Conservation (phyloP, 2,797 vertebrate genomes). For the Anabas testudineus region DNA sequence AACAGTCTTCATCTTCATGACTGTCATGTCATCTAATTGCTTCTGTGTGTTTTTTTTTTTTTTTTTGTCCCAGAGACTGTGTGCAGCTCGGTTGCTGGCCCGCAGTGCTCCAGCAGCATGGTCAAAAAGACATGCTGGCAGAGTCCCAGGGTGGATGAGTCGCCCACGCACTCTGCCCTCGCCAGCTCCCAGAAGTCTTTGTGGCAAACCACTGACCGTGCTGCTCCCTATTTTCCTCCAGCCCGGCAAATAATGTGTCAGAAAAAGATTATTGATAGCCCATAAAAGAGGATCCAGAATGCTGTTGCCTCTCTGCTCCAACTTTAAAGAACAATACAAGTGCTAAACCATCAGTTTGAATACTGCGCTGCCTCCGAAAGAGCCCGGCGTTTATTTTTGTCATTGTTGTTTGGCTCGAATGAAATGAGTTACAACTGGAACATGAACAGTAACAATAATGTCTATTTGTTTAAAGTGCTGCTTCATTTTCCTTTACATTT, state of each 20-base stretch:
- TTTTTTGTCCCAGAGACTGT: conserved; percentile 80
- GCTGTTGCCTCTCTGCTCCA: conserved; percentile 78
- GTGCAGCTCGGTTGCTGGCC: conserved; percentile 81
- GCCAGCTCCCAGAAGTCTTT: conserved; percentile 81
- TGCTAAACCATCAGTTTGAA: conserved; percentile 83
- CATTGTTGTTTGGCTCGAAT: conserved; percentile 54
- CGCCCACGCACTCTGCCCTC: conserved; percentile 76
- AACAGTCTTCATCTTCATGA: conserved; percentile 80
- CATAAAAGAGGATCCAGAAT: conserved; percentile 79
- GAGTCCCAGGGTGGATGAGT: conserved; percentile 78
- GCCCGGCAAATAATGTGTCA: conserved; percentile 83
- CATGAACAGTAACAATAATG: conserved; percentile 67
- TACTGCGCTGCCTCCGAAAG: conserved; percentile 62
- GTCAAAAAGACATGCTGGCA: conserved; percentile 86
- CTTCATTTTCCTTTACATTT: conserved; percentile 62
- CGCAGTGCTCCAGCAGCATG: conserved; percentile 75
- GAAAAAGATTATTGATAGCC: conserved; percentile 83
- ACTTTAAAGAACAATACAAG: conserved; percentile 81
- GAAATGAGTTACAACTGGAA: conserved; percentile 71
- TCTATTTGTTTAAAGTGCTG: conserved; percentile 56
- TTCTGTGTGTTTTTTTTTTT: conserved; percentile 72
- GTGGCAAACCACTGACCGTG: conserved; percentile 87
- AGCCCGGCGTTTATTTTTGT: conserved; percentile 51
- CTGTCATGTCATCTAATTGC: conserved; percentile 85
- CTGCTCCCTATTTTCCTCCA: conserved; percentile 79